Evolutionary conservation across 2,113 vertebrate species (phyloP), one percentile per base, ranked within the genome.

Genomic region (Euleptes europaea): DNA sequence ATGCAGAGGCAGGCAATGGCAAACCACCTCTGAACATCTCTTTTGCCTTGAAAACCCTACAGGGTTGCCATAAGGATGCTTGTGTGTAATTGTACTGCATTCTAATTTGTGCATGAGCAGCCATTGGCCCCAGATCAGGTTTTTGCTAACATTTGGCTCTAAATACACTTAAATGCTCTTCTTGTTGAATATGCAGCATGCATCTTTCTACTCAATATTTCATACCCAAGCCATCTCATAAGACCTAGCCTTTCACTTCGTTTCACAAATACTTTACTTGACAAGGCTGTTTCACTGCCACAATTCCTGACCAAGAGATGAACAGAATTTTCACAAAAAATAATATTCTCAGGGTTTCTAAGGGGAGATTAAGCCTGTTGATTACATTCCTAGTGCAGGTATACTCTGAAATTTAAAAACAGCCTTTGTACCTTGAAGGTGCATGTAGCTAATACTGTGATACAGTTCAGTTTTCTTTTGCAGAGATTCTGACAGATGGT

Each of bases 401-500:
- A 51, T 79, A 51, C 83, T n/a, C n/a, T n/a, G n/a, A n/a, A n/a
- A n/a, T n/a, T n/a, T n/a, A n/a, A 63, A 73, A 60, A 40, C 88
- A 75, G 69, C 26, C 82, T 57, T 81, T 90, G 94, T 93, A 97
- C 95, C 92, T 90, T 84, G 75, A 15, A 91, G 63, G 17, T 88
- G 93, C 40, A 91, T 14, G 17, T 92, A 90, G 60, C 67, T 80
- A 89, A 89, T 91, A 40, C 28, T 84, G 71, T 73, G 88, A 54
- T 91, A 78, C 72, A 93, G 85, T 73, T 89, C 51, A 69, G 84
- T 89, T 91, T 91, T 91, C 85, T 92, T 82, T 77, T 90, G 88
- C 49, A 96, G 87, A 66, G 89, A 85, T 84, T 94, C 90, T 69
- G 96, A 89, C 4, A 97, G 94, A 35, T 92, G 92, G 17, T 96